Evolutionary conservation across 2,888 invertebrate genomes (phyloP), one percentile per base, ranked within the genome.

Genomic region (Watsonalla cultraria): DNA sequence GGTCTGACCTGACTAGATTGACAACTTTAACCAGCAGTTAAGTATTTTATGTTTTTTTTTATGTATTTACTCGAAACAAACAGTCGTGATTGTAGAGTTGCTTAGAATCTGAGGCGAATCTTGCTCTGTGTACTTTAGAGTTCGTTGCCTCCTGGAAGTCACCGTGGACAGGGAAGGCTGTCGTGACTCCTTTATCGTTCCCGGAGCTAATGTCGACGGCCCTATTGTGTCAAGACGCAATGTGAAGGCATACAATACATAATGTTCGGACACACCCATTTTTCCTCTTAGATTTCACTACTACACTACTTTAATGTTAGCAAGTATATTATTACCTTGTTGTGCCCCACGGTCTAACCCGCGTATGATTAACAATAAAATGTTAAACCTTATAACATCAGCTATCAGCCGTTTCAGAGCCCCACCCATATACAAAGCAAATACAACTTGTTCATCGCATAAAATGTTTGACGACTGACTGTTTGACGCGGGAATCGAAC

Each of bases 171-270:
- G 80, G 80, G 80, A 78, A 81, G 71, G 71, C 62, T 57, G 70
- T 78, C 80, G 82, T 82, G 82, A 78, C 78, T 76, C 70, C 78
- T 76, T 72, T 76, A 78, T 70, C 70, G 65, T 61, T 53, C 57
- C 64, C 56, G 5, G 5, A 42, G 42, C 51, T 62, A 14, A 15
- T 37, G 49, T 39, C 39, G 15, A 53, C 61, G 62, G 65, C 61
- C 64, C 65, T 65, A 72, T 72, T 76, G 70, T 76, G 69, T 75
- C 70, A 66, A 66, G 68, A 58, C 60, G 62, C 68, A 57, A 68
- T 64, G 66, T 61, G 66, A 68, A 47, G 51, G 69, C 62, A 57
- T 68, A 72, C 24, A 24, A 24, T 24, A 24, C 24, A 24, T 62
- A 63, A 56, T 60, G 63, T 45, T n/a, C 53, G 54, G 58, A 34